Base-by-base conservation (phyloP, 2,797 vertebrate genomes). In the Pantherophis alleghaniensis region DNA sequence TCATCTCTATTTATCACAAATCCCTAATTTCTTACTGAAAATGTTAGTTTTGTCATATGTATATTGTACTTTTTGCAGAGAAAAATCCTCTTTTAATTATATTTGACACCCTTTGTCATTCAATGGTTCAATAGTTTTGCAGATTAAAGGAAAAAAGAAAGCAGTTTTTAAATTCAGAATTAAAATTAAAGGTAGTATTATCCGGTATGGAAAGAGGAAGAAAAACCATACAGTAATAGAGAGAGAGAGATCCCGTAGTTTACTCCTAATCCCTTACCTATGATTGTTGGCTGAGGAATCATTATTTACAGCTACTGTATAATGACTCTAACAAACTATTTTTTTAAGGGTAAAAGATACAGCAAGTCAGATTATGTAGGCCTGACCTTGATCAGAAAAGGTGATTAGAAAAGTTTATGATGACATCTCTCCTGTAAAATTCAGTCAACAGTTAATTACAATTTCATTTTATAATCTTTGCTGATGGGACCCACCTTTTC, bases 271-370 rank as follows among this genome's bases (percentile, higher is more conserved):
- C 5, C 14, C n/a, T 16, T 32, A 69, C 14, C 66, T 69, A n/a
- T 69, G n/a, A 32, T 32, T 37, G n/a, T 32, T 32, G 66, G n/a
- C n/a, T 69, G 66, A 18, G 66, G n/a, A 69, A 69, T 13, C 28
- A 66, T 66, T 28, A 66, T 94, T n/a, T 63, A 90, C 56, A 92
- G 32, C 0, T 63, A 63, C 26, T 28, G 24, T 47, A n/a, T 74
- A 92, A 51, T n/a, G 22, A 55, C 92, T 94, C 91, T 93, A 87
- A 89, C 12, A 18, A 12, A 60, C 89, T 93, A 86, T 7, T 69
- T 86, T 9, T 9, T 93, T 92, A 26, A 26, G 94, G 28, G 22
- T 57, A 90, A 89, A 90, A 59, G 0, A 51, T 2, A 74, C 1
- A 79, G 51, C 2, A 42, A 94, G 37, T 47, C 79, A 69, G 56